Percentiles rank a stretch among this genome's conserved stretches.
Conservation (phyloP, 1,140 invertebrate genomes). For the Nylanderia fulva region DNA sequence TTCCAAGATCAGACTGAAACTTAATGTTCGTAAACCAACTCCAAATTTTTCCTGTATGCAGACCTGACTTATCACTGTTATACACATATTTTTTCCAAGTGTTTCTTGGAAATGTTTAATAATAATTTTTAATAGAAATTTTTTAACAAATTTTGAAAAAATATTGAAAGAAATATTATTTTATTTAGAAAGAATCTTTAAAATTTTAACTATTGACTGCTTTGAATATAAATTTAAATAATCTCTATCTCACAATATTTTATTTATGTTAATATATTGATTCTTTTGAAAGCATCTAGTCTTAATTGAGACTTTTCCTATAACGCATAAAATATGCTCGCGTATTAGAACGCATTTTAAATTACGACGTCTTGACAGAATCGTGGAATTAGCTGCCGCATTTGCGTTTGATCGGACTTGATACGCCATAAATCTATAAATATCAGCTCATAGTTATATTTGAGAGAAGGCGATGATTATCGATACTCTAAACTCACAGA, state of each 20-base stretch:
- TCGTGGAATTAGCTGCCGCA: constrained; percentile 21
- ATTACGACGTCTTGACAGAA: constrained; percentile 26
- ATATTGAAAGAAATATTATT: not conserved
- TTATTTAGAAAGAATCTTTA: not conserved
- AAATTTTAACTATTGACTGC: not conserved
- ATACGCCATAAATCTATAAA: constrained; percentile 67
- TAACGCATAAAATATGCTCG: not conserved
- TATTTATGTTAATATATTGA: not conserved
- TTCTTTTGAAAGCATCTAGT: not conserved
- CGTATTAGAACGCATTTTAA: not conserved
- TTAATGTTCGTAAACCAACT: not conserved
- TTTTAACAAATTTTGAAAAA: not conserved
- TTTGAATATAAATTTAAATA: not conserved
- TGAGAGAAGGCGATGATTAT: constrained; percentile 5
- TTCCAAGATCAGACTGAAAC: not conserved
- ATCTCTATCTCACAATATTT: no score
- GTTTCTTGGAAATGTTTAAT: not conserved
- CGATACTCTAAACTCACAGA: constrained; percentile 15
- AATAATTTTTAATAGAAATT: not conserved
- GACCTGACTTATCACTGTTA: not conserved
- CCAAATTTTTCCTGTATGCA: not conserved
- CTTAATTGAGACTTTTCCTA: not conserved
- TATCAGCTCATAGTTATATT: constrained; percentile 24
- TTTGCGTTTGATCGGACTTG: constrained; percentile 27
- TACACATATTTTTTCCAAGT: not conserved